These are phyloP conservation scores for Scaptomyza montana DNA, from an alignment of 1,140 invertebrate species.

Conservation along the genomic window DNA sequence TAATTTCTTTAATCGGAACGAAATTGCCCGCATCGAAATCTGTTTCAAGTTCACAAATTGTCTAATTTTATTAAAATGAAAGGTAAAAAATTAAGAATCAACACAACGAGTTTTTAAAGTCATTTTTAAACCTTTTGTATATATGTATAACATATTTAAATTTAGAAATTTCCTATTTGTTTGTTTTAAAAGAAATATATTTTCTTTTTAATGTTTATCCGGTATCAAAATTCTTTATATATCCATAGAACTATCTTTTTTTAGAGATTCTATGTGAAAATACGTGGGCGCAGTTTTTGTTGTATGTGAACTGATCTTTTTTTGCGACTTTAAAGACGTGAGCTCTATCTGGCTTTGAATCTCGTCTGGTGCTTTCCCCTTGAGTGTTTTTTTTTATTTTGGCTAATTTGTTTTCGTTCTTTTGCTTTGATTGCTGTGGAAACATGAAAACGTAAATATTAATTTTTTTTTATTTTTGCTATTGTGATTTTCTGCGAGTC, in stretches of 20 bases:
- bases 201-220: conserved; percentile 2
- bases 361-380: conserved; percentile 22
- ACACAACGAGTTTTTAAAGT: neutral
- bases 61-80: neutral
- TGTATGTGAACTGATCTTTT: conserved; percentile 37
- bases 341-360: conserved; percentile 43
- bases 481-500: conserved; percentile 17
- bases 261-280: conserved; percentile 47
- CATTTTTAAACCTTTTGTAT: neutral
- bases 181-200: neutral
- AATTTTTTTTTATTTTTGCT: conserved; percentile 27
- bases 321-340: neutral
- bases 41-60: conserved; percentile 23
- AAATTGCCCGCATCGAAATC: neutral
- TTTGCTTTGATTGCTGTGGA: conserved; percentile 30
- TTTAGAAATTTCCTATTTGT: too few relatives aligned
- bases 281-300: conserved; percentile 47
- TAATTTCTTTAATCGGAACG: conserved; percentile 6
- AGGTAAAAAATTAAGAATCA: too few relatives aligned
- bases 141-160: too few relatives aligned
- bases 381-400: conserved; percentile 17
- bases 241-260: conserved; percentile 14
- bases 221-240: conserved; percentile 28
- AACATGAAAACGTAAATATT: conserved; percentile 67
- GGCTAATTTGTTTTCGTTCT: conserved; percentile 26